Evolutionary conservation across 2,797 vertebrate species (phyloP), one percentile per base, ranked within the genome.

Genomic region (Neosilurus mollespiculum): DNA sequence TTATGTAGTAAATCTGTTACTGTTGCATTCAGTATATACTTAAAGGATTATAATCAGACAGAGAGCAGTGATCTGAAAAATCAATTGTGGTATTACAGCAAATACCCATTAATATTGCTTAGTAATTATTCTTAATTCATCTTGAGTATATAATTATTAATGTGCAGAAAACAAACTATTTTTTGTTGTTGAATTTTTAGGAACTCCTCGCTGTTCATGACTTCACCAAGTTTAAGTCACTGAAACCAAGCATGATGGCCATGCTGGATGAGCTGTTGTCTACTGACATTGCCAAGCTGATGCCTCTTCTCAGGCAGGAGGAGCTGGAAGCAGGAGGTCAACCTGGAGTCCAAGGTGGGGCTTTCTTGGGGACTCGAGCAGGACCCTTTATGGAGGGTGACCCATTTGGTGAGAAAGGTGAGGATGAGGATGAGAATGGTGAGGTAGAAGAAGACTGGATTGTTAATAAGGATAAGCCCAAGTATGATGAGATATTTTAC

Each of bases 401-500:
- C 0, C 94, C 93, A 0, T 97, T 96, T 6, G 89, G 88, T 0
- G 91, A 93, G 83, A 93, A 91, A 6, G 14, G 0, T 30, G 94
- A 96, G 0, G 95, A 94, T 49, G 93, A 94, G 16, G 88, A 62
- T 0, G 87, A 88, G 58, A 56, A 86, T 0, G 91, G 90, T 14
- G 94, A 93, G 0, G 93, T 94, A 83, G 95, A 94, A 0, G 95
- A 94, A 4, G 89, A 93, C 0, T 98, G 97, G 97, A 95, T 97
- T 81, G 97, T 98, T 90, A 98, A 93, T 73, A 98, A 97, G 89
- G 97, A 98, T 94, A 98, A 98, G 88, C 94, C 97, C 88, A 98
- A 98, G 66, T 98, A 98, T 0, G 97, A 98, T 0, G 97, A 98
- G 88, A 97, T 98, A 92, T 98, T 98, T 94, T 98, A 98, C 85